Conservation (phyloP, 2,888 invertebrate genomes). For the Helobdella robusta region DNA sequence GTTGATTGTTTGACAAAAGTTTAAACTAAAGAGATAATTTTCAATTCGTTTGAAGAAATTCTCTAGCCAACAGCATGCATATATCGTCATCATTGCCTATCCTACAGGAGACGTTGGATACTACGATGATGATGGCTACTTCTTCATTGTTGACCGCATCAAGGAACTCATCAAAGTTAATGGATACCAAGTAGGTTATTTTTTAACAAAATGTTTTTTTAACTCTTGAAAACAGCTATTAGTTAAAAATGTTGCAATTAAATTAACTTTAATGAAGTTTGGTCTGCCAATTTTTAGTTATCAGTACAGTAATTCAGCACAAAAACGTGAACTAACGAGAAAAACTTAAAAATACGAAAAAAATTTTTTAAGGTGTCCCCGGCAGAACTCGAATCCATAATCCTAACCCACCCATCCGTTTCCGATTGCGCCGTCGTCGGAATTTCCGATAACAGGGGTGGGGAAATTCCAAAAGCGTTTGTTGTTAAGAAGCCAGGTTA, state of each 20-base stretch:
- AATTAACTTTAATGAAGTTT: too few relatives aligned
- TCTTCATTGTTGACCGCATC: conserved; percentile 75
- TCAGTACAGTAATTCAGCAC: not conserved
- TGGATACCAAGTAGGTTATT: conserved; percentile 61
- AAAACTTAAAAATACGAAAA: not conserved
- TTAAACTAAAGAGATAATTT: not conserved
- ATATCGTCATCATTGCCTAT: conserved; percentile 30
- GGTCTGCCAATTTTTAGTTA: not conserved
- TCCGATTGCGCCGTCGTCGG: conserved; percentile 72
- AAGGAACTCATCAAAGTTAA: conserved; percentile 86
- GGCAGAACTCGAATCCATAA: conserved; percentile 70
- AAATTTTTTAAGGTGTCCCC: conserved; percentile 73
- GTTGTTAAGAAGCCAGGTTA: conserved; percentile 55
- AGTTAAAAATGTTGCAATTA: too few relatives aligned
- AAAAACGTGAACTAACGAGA: conserved; percentile 3
- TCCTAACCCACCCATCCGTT: conserved; percentile 62
- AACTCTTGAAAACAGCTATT: too few relatives aligned
- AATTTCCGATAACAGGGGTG: conserved; percentile 51
- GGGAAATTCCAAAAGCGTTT: conserved; percentile 68
- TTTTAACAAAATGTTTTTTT: too few relatives aligned
- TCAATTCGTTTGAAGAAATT: too few relatives aligned
- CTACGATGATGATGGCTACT: conserved; percentile 66
- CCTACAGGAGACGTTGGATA: conserved; percentile 67
- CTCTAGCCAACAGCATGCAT: too few relatives aligned
- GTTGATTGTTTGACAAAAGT: not conserved